Evolutionary conservation across 2,797 vertebrate genomes (phyloP).

Genomic region (Chaetophractus vellerosus): DNA sequence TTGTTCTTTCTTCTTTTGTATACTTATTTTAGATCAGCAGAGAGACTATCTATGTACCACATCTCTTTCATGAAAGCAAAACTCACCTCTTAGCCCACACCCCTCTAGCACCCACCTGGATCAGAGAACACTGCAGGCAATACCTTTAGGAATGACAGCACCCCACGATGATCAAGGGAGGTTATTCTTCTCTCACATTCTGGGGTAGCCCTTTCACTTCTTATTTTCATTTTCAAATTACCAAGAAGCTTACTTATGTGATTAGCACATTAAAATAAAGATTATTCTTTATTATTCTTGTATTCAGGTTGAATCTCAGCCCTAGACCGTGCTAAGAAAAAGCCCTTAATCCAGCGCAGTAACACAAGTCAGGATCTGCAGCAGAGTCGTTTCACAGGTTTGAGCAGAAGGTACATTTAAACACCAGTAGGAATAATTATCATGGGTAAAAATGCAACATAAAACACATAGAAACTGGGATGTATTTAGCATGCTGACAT

Average conservation of each 20-base stretch:
- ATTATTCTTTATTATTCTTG: not conserved
- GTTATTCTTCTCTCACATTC: not conserved
- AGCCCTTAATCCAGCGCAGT: not conserved
- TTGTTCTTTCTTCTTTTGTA: not conserved
- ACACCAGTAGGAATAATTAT: not conserved
- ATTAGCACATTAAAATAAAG: not conserved
- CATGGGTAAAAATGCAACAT: not conserved
- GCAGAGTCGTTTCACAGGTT: not conserved
- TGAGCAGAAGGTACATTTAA: conserved; percentile 39
- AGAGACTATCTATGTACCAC: not conserved
- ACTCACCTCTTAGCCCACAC: not conserved
- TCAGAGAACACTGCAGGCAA: not conserved
- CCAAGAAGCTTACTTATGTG: not conserved
- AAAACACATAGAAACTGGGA: conserved; percentile 8
- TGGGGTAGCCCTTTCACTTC: not conserved
- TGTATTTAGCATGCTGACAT: not conserved
- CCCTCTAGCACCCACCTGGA: not conserved
- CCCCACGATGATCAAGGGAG: not conserved
- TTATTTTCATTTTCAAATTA: not conserved
- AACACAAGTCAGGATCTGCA: not conserved
- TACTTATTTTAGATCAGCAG: conserved; percentile 15
- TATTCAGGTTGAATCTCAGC: conserved; percentile 7
- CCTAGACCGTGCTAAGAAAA: not conserved
- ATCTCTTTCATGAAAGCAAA: not conserved
- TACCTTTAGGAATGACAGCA: not conserved